A percentile compares a stretch with the other conserved stretches of the same genome.
Conservation (phyloP, 2,113 vertebrate genomes). For the Hydropotes inermis region DNA sequence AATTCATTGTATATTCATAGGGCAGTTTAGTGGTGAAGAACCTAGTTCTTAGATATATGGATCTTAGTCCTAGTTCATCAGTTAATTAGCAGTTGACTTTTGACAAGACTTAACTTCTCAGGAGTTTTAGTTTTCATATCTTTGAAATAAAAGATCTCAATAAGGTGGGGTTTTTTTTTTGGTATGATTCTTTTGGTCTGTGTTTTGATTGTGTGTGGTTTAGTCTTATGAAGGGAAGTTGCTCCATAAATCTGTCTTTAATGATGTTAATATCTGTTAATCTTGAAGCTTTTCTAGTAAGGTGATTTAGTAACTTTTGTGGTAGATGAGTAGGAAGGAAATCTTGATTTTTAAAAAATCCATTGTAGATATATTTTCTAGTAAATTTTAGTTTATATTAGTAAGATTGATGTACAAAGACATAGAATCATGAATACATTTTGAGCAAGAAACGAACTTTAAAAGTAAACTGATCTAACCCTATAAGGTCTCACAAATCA, state of each 20-base stretch:
- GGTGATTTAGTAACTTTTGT: neutral
- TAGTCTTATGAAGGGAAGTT: conserved; percentile 9
- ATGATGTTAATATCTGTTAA: neutral
- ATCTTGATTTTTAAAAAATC: neutral
- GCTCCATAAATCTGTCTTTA: conserved; percentile 17
- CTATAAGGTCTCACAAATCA: neutral
- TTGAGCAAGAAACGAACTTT: neutral
- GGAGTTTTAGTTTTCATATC: neutral
- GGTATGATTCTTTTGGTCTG: neutral
- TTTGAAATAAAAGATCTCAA: neutral
- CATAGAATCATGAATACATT: neutral
- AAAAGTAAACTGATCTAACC: neutral
- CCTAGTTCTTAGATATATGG: neutral
- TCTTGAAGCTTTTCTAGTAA: neutral
- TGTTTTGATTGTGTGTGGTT: neutral
- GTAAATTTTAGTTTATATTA: conserved; percentile 31
- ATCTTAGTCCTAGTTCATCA: neutral
- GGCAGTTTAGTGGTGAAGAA: neutral
- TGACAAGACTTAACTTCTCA: neutral
- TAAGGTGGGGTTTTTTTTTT: neutral
- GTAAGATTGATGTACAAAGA: neutral
- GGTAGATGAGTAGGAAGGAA: neutral
- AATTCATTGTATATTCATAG: neutral
- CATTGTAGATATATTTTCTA: neutral
- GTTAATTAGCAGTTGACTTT: neutral